Percentiles rank a stretch among this genome's conserved stretches.
These are phyloP conservation scores for Taurulus bubalis DNA, from an alignment of 2,113 vertebrate species.

Conservation along the genomic window DNA sequence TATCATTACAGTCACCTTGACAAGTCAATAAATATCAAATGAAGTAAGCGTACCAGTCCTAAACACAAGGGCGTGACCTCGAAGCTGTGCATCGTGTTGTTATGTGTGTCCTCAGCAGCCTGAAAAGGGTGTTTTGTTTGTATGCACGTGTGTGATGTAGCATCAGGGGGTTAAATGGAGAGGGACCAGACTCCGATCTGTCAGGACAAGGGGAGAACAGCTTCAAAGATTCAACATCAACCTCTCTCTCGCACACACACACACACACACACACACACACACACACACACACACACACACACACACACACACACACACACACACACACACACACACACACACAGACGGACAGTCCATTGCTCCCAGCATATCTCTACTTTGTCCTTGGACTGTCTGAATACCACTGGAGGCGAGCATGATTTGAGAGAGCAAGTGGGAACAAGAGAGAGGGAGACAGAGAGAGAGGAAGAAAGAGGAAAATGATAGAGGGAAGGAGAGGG, in stretches of 20 bases:
- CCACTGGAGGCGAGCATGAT: constrained; percentile 80
- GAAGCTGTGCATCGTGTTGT: constrained; percentile 45
- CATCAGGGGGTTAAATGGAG: constrained; percentile 67
- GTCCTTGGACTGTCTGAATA: constrained; percentile 85
- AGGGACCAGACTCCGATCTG: constrained; percentile 72
- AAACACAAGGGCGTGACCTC: constrained; percentile 64
- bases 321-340: constrained; percentile 46
- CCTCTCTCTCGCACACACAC: constrained; percentile 26
- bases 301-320: constrained; percentile 40
- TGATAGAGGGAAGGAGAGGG: constrained; percentile 72
- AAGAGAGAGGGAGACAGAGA: constrained; percentile 67
- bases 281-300: constrained; percentile 49
- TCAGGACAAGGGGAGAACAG: constrained; percentile 69
- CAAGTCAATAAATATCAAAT: constrained; percentile 70
- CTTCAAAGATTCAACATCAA: constrained; percentile 76
- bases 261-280: constrained; percentile 51
- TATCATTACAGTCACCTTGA: constrained; percentile 68
- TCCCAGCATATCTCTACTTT: constrained; percentile 81
- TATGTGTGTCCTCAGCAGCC: constrained; percentile 41
- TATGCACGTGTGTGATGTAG: constrained; percentile 52
- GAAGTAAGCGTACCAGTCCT: constrained; percentile 54
- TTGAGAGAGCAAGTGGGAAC: constrained; percentile 79
- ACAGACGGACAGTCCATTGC: constrained; percentile 79
- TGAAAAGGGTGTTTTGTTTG: constrained; percentile 56
- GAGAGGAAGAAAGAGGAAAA: constrained; percentile 67